Conservation (phyloP, 23 tunicate genomes). For the Ciona savignyi region DNA sequence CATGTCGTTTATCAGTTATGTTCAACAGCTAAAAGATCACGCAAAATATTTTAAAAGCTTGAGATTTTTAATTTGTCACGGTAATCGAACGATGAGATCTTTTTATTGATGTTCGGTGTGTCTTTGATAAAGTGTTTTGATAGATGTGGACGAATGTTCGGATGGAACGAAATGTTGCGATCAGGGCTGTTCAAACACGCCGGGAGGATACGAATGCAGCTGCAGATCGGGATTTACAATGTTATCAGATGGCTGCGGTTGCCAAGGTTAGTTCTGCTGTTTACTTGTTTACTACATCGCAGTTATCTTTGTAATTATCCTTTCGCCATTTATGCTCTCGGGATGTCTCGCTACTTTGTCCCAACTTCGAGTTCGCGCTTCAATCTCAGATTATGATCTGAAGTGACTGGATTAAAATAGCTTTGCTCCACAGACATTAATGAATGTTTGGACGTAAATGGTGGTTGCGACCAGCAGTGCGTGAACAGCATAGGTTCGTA, state of each 20-base stretch:
- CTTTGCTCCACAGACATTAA: conserved; percentile 54
- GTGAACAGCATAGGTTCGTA: conserved; percentile 80
- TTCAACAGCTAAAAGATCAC: no score
- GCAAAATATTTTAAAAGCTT: no score
- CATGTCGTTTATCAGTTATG: no score
- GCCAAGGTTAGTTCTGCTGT: conserved; percentile 45
- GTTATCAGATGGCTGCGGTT: conserved; percentile 46
- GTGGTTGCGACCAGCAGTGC: conserved; percentile 90
- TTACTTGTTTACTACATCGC: not conserved
- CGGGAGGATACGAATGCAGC: conserved; percentile 90
- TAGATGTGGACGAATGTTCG: conserved; percentile 89
- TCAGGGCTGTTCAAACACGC: conserved; percentile 80
- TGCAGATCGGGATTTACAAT: conserved; percentile 71
- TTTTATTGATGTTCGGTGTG: no score
- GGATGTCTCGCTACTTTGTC: no score
- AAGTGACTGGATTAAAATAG: not conserved
- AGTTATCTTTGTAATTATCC: no score
- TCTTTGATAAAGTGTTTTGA: not conserved
- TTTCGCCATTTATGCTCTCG: no score
- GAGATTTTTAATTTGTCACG: no score
- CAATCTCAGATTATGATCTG: no score
- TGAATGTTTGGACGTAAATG: conserved; percentile 82
- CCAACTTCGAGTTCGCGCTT: no score
- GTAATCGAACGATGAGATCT: no score
- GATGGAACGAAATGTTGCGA: conserved; percentile 77